Percentiles rank a stretch among this genome's conserved stretches.
Evolutionary conservation across 2,888 invertebrate species (phyloP).

Genomic region (Scrobipalpa atriplicella): DNA sequence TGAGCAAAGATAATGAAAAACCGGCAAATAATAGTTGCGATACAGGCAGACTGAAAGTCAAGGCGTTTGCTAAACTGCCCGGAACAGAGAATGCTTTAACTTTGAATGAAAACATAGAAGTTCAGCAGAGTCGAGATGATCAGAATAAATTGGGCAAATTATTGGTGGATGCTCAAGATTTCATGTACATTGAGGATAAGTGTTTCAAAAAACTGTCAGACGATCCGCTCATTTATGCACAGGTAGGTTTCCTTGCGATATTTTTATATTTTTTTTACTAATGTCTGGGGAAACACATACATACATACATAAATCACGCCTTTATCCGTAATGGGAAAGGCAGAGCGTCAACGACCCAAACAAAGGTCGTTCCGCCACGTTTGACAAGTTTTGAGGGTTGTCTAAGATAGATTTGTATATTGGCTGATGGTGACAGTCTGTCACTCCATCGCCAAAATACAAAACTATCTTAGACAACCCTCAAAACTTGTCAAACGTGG

Average conservation of each 20-base stretch:
- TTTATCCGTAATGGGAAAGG: no score
- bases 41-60: background rate
- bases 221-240: slow-evolving; percentile 20
- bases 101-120: background rate
- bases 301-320: no score
- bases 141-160: background rate
- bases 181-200: background rate
- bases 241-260: background rate
- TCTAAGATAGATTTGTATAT: no score
- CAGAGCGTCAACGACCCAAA: no score
- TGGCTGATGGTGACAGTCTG: no score
- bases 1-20: background rate
- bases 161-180: background rate
- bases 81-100: background rate
- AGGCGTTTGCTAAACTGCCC: background rate
- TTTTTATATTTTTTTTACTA: background rate
- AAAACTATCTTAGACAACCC: no score
- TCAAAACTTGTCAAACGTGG: no score
- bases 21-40: no score
- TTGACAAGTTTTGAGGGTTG: no score
- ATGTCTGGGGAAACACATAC: no score
- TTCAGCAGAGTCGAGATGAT: background rate
- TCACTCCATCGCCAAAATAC: no score
- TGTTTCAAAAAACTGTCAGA: slow-evolving; percentile 19
- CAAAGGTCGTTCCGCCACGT: no score